Evolutionary conservation across 2,888 invertebrate genomes (phyloP), one percentile per base, ranked within the genome.

Genomic region (Capitulum mitella): DNA sequence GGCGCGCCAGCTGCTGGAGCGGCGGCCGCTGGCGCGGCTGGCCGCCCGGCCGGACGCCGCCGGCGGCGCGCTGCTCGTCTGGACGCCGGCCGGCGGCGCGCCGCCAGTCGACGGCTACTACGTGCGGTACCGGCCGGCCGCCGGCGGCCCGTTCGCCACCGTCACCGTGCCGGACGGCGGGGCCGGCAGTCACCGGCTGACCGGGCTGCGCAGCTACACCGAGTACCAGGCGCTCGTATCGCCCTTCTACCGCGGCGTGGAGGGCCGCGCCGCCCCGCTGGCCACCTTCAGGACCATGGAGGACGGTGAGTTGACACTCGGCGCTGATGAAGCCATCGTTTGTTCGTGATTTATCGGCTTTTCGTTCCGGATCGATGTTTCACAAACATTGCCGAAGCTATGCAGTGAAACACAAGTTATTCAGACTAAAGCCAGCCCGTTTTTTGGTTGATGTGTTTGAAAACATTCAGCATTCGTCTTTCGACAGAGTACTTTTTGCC

Each of bases 171-270:
- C 43, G 5, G 76, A 76, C 29, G 22, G 32, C 3, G 29, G 6
- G 46, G 46, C 43, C 5, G 5, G 46, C 43, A 43, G 29, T 14
- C 76, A 76, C 46, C 43, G 76, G 6, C 76, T 76, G 43, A 48
- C 16, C 29, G 32, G 32, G n/a, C 76, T 76, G 19, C 14, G 48
- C 3, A 29, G 29, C 14, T n/a, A 43, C 76, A 46, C 76, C 1
- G 48, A 76, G 29, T 76, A 76, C 76, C 76, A 76, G 76, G 76
- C 48, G 16, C n/a, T 76, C 19, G 76, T 76, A 29, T 46, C 76
- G 22, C 46, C 76, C 29, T 76, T n/a, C 48, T 48, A 32, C 46
- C 16, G 46, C 6, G 76, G 48, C 43, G 32, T 37, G 14, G 76
- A 76, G 48, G 76, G 76, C 14, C 76, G 76, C 19, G 76, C 76